A percentile compares a stretch with the other conserved stretches of the same genome.
These are phyloP conservation scores for Pogonophryne albipinna DNA, from an alignment of 2,797 vertebrate species.

Conservation along the genomic window DNA sequence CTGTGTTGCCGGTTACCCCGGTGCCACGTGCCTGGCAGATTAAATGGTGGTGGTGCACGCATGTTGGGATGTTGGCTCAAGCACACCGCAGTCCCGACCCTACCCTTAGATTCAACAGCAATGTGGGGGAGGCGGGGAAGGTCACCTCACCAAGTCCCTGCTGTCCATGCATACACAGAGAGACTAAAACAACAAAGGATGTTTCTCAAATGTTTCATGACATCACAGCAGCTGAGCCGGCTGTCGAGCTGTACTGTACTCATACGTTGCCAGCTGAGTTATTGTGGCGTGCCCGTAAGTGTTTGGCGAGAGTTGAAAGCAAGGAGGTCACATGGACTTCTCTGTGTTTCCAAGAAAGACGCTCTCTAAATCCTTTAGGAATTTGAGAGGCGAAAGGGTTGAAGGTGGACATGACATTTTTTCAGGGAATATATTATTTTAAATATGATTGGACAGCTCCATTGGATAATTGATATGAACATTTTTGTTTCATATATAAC, in stretches of 20 bases:
- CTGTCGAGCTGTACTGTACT: conserved; percentile 28
- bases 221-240: conserved; percentile 8
- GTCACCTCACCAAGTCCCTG: conserved; percentile 37
- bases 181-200: conserved; percentile 16
- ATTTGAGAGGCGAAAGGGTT: conserved; percentile 8
- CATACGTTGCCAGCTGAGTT: conserved; percentile 31
- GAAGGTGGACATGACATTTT: conserved; percentile 8
- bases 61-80: conserved; percentile 50
- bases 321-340: conserved; percentile 39
- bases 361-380: conserved; percentile 32
- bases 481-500: conserved; percentile 29
- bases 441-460: conserved; percentile 25
- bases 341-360: conserved; percentile 47
- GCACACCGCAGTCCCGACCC: not conserved
- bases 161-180: not conserved
- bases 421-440: conserved; percentile 26
- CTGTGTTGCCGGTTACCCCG: conserved; percentile 23
- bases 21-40: conserved; percentile 52
- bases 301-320: conserved; percentile 55
- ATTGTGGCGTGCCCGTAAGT: conserved; percentile 29
- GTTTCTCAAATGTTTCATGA: conserved; percentile 14
- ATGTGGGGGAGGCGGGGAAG: not conserved
- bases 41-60: conserved; percentile 47
- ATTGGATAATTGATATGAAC: conserved; percentile 32
- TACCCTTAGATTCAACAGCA: conserved; percentile 19